Percentiles rank a stretch among this genome's conserved stretches.
These are phyloP conservation scores for Bugula neritina DNA, from an alignment of 2,888 invertebrate genomes.

Conservation along the genomic window DNA sequence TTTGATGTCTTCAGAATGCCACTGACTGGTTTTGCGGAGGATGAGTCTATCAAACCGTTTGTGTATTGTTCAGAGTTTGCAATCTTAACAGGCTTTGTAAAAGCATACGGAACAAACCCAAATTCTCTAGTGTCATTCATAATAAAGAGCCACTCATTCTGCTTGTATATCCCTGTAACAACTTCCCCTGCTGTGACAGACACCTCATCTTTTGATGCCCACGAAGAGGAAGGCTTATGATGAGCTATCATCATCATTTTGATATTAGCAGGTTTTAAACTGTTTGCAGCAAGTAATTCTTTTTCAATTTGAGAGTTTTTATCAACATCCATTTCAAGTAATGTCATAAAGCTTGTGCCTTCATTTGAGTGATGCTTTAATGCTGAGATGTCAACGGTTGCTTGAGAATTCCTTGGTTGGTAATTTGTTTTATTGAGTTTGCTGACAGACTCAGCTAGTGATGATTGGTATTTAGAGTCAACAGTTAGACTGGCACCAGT, in stretches of 20 bases:
- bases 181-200: conserved; percentile 6
- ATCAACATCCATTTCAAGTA: conserved; percentile 25
- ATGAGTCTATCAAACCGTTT: not conserved
- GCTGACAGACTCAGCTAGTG: not conserved
- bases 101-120: conserved; percentile 25
- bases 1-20: conserved; percentile 19
- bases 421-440: not conserved
- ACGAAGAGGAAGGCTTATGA: not conserved
- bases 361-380: not conserved
- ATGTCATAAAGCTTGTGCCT: conserved; percentile 2
- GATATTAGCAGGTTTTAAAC: conserved; percentile 14
- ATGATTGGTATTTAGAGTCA: not conserved
- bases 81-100: conserved; percentile 22
- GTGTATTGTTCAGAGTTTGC: not conserved
- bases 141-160: conserved; percentile 24
- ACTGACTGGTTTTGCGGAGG: not conserved
- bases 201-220: conserved; percentile 22
- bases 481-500: not conserved
- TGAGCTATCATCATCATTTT: conserved; percentile 26
- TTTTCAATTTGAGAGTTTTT: not conserved
- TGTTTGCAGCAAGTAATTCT: not conserved
- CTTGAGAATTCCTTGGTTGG: not conserved
- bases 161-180: conserved; percentile 23
- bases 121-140: not conserved
- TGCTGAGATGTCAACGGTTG: not conserved